Conservation (phyloP, 2,888 invertebrate species). For the Thysanoteuthis rhombus region DNA sequence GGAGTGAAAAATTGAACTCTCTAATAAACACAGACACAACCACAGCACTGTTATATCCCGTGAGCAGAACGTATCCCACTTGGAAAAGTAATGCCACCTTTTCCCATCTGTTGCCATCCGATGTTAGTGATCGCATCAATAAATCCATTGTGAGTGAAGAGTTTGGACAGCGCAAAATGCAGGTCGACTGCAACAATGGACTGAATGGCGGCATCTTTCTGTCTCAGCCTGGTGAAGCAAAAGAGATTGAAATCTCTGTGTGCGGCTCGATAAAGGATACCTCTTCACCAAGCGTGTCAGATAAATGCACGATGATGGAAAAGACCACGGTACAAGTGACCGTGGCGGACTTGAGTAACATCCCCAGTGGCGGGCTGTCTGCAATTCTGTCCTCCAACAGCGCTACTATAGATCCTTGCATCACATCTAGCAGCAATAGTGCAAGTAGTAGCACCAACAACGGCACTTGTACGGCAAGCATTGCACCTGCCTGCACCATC, state of each 20-base stretch:
- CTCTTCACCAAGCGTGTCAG: conserved; percentile 23
- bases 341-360: conserved; percentile 22
- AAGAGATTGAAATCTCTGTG: conserved; percentile 31
- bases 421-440: conserved; percentile 17
- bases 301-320: conserved; percentile 20
- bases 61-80: neutral
- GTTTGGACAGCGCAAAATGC: conserved; percentile 15
- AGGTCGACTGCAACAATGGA: conserved; percentile 24
- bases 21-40: conserved; percentile 22
- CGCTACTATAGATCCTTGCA: neutral
- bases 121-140: conserved; percentile 20
- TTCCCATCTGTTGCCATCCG: conserved; percentile 22
- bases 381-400: conserved; percentile 24
- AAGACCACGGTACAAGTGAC: conserved; percentile 28
- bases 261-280: conserved; percentile 14
- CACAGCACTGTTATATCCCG: neutral
- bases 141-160: conserved; percentile 28
- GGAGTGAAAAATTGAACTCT: conserved; percentile 24
- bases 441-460: neutral
- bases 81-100: neutral
- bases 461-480: conserved; percentile 16
- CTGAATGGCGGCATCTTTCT: conserved; percentile 30
- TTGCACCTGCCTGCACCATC: neutral
- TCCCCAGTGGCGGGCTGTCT: conserved; percentile 15
- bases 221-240: conserved; percentile 25